Evolutionary conservation across 1,140 invertebrate species (phyloP), one percentile per base, ranked within the genome.

Genomic region (Hyposmocoma kahamanoa): DNA sequence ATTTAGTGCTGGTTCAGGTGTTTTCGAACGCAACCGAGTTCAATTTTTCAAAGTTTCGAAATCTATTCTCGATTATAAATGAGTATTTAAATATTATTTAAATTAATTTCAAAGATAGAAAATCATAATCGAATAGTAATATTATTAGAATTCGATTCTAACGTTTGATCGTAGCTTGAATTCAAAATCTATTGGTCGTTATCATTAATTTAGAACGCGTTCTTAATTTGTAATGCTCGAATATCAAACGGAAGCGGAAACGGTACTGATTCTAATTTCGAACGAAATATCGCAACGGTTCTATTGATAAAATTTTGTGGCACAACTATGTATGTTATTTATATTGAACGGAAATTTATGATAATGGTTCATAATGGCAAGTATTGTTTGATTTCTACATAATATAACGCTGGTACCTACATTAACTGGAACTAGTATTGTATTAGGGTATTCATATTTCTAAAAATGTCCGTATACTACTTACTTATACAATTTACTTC

Each of bases 181-280:
- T 41, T 10, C 19, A 2, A 30, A 43, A 38, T 13, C 30, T 34
- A 50, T 50, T 28, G 47, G 47, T 43, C 43, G 53, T 56, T 66
- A 62, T 68, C 59, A 56, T 55, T 53, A 61, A 71, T 75, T 72
- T 66, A 57, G 65, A 72, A 55, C 67, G 62, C 65, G 76, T 72
- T 79, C 76, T 75, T 81, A 82, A 82, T 84, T 84, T 72, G 61
- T 66, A 67, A 59, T 60, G 53, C 62, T 83, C 63, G 57, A 84
- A 73, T 81, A 82, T 84, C 75, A 79, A 84, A 84, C 81, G 81
- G 81, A 84, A 83, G 64, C 73, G 78, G 81, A 84, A 75, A 77
- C 76, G 55, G 68, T 79, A 80, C 72, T 82, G 81, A 84, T 84
- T 84, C 81, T 78, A 84, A 84, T 78, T 83, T 78, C 77, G 73